These are phyloP conservation scores for Halcyon badia DNA, from an alignment of 2,797 vertebrate species.

Conservation along the genomic window DNA sequence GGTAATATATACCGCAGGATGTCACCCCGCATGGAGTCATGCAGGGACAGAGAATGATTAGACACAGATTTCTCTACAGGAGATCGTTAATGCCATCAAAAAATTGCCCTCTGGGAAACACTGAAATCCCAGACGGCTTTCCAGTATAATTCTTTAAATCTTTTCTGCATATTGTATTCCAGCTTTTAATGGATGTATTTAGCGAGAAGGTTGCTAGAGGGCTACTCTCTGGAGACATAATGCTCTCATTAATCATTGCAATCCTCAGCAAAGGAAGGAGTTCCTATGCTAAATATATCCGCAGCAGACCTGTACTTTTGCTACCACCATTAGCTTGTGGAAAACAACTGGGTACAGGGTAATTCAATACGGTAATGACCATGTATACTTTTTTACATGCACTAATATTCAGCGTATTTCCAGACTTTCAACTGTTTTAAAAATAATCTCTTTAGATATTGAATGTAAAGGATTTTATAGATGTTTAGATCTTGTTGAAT, in stretches of 20 bases:
- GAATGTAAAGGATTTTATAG: background rate
- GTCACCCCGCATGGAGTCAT: background rate
- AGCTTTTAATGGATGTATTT: constrained; percentile 43
- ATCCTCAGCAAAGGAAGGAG: background rate
- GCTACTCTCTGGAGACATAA: background rate
- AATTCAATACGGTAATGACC: background rate
- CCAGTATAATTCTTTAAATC: constrained; percentile 28
- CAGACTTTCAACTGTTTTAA: background rate
- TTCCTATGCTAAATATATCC: background rate
- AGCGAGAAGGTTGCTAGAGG: constrained; percentile 29
- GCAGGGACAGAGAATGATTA: constrained; percentile 30
- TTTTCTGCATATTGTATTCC: constrained; percentile 15
- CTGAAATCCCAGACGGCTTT: constrained; percentile 20
- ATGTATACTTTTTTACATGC: background rate
- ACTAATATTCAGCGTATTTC: background rate
- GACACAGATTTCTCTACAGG: constrained; percentile 32
- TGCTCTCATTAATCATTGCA: constrained; percentile 29
- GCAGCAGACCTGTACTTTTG: background rate
- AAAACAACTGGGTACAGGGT: background rate
- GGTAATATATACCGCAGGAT: constrained; percentile 6
- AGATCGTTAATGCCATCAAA: constrained; percentile 31
- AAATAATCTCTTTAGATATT: background rate
- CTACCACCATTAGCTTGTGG: background rate
- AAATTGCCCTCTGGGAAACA: constrained; percentile 29
- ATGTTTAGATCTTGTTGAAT: background rate